Evolutionary conservation across 2,113 vertebrate genomes (phyloP).

Genomic region (Trichomycterus rosablanca): DNA sequence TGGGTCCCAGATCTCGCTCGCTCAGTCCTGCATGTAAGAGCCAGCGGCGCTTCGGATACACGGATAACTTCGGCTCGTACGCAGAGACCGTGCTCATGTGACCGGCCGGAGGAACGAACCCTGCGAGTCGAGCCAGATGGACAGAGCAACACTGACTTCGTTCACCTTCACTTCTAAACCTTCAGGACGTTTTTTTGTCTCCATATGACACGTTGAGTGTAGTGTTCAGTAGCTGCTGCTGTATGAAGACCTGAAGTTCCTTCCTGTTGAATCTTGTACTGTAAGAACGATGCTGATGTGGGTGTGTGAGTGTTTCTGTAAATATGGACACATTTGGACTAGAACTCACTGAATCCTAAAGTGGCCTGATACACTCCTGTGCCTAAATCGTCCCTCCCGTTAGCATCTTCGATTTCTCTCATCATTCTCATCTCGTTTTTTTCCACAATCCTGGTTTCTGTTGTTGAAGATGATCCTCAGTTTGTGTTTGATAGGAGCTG

Average conservation of each 20-base stretch:
- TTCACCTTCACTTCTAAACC: too few relatives aligned
- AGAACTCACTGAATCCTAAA: too few relatives aligned
- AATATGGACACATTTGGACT: background rate
- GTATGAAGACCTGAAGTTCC: too few relatives aligned
- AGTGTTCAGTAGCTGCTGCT: too few relatives aligned
- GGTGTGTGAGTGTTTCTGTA: background rate
- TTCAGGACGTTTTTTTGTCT: background rate
- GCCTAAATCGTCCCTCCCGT: too few relatives aligned
- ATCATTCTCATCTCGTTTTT: too few relatives aligned
- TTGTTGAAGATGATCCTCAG: constrained; percentile 19
- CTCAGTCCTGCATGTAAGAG: constrained; percentile 59
- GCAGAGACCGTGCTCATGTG: constrained; percentile 76
- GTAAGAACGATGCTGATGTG: background rate
- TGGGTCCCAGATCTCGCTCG: constrained; percentile 55
- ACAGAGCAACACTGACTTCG: too few relatives aligned
- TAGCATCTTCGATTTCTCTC: too few relatives aligned
- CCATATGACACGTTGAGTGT: too few relatives aligned
- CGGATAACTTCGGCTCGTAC: constrained; percentile 60
- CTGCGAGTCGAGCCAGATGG: too few relatives aligned
- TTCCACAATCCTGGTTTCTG: constrained; percentile 25
- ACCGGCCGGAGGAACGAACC: constrained; percentile 20
- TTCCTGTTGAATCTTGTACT: too few relatives aligned
- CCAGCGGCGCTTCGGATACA: constrained; percentile 35
- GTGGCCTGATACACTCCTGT: constrained; percentile 65
- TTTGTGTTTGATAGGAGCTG: background rate